Evolutionary conservation across 2,888 invertebrate genomes (phyloP).

Genomic region (Ophonus ardosiacus): DNA sequence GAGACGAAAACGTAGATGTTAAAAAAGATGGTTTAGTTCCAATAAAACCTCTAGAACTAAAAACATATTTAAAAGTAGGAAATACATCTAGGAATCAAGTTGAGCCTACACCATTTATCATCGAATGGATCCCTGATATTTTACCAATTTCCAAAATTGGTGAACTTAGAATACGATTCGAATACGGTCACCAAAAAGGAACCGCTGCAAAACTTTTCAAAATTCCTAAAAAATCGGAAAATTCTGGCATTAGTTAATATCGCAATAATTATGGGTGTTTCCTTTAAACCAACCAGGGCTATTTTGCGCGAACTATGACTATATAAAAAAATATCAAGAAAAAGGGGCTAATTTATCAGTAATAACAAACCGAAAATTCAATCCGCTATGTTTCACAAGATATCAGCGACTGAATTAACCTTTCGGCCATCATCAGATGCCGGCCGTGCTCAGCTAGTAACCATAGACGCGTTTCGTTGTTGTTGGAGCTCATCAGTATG

Average conservation of each 20-base stretch:
- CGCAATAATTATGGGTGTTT: too few species aligned
- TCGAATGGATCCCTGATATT: conserved; percentile 88
- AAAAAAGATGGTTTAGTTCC: conserved; percentile 74
- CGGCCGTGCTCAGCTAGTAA: too few species aligned
- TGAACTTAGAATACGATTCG: conserved; percentile 84
- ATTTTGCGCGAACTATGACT: too few species aligned
- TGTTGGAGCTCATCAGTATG: too few species aligned
- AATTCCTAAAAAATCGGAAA: conserved; percentile 39
- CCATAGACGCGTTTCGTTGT: too few species aligned
- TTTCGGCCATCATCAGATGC: too few species aligned
- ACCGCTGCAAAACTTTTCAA: conserved; percentile 13
- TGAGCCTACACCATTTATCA: conserved; percentile 82
- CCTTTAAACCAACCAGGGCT: too few species aligned
- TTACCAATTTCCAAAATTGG: conserved; percentile 84
- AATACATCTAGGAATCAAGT: conserved; percentile 72
- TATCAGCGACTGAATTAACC: too few species aligned
- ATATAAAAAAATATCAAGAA: too few species aligned
- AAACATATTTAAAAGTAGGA: conserved; percentile 83
- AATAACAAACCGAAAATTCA: too few species aligned
- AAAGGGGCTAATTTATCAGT: too few species aligned
- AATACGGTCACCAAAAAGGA: conserved; percentile 81
- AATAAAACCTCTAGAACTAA: conserved; percentile 80
- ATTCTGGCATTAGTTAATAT: conserved; percentile 1
- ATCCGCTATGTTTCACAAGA: too few species aligned
- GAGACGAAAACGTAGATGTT: conserved; percentile 70